A percentile compares a stretch with the other conserved stretches of the same genome.
These are phyloP conservation scores for Saguinus midas DNA, from an alignment of 2,113 vertebrate genomes.

Conservation along the genomic window DNA sequence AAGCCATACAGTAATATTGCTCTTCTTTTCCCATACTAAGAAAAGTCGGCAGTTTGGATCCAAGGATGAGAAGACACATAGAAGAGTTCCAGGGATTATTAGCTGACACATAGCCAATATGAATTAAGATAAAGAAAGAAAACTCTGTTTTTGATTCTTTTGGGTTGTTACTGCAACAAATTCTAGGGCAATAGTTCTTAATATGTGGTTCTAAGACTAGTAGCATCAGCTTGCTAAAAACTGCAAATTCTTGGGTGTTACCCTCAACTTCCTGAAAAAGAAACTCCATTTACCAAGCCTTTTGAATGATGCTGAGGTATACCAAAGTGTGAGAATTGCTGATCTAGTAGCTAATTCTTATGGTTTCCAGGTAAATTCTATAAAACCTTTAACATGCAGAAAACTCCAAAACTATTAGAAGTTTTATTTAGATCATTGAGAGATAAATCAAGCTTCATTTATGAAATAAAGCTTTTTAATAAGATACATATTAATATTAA, in stretches of 20 bases:
- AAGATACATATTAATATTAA: background rate
- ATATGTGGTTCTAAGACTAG: background rate
- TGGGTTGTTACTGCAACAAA: background rate
- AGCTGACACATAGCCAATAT: background rate
- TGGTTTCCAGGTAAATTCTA: background rate
- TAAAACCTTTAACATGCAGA: background rate
- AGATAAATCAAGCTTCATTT: background rate
- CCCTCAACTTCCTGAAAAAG: background rate
- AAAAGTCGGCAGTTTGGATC: background rate
- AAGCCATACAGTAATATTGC: background rate
- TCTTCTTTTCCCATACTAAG: background rate
- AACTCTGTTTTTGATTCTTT: background rate
- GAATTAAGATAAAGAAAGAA: background rate
- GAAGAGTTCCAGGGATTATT: background rate
- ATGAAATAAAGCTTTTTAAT: background rate
- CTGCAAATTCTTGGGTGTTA: background rate
- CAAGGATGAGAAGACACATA: background rate
- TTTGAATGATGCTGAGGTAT: background rate
- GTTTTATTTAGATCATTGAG: background rate
- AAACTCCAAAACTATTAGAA: background rate
- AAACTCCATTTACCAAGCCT: background rate
- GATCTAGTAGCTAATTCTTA: background rate
- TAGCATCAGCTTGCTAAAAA: background rate
- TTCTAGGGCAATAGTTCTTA: background rate
- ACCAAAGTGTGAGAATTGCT: background rate